Conservation (phyloP, 2,888 invertebrate species). For the Anthophora plumipes region DNA sequence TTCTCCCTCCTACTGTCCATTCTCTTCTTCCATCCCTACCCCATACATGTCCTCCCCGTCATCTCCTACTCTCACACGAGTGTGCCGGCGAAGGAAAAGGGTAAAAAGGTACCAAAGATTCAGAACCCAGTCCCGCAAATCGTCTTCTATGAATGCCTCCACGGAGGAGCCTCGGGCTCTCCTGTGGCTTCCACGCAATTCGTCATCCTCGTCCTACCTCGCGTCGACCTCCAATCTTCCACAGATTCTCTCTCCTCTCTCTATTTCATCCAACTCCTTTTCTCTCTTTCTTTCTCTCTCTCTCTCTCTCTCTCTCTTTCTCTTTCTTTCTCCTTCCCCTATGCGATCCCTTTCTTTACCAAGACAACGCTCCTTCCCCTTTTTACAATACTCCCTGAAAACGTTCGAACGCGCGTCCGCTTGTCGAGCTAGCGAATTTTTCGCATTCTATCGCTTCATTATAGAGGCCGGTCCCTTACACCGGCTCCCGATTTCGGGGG, state of each 20-base stretch:
- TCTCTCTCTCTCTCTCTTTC: too few relatives aligned
- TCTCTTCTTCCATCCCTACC: constrained; percentile 51
- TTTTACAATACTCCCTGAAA: constrained; percentile 75
- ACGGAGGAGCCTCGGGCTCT: constrained; percentile 58
- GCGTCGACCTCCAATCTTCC: constrained; percentile 40
- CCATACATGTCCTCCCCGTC: constrained; percentile 36
- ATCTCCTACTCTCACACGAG: constrained; percentile 54
- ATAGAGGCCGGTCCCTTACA: constrained; percentile 67
- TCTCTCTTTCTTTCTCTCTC: background rate
- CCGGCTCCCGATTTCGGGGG: constrained; percentile 72
- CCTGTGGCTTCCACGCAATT: constrained; percentile 63
- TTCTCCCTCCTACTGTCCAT: constrained; percentile 39
- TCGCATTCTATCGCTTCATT: constrained; percentile 83
- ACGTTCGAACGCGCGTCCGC: constrained; percentile 74
- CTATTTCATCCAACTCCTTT: background rate
- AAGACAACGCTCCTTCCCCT: constrained; percentile 47
- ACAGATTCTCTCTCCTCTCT: background rate
- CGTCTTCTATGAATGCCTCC: constrained; percentile 78
- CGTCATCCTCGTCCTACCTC: constrained; percentile 67
- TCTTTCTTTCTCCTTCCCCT: too few relatives aligned
- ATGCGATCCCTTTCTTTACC: background rate
- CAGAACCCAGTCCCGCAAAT: constrained; percentile 76
- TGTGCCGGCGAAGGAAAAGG: constrained; percentile 67
- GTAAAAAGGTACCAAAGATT: constrained; percentile 78
- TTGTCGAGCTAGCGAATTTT: constrained; percentile 79